Evolutionary conservation across 1,140 invertebrate genomes (phyloP), one percentile per base, ranked within the genome.

Genomic region (Macrobrachium nipponense): DNA sequence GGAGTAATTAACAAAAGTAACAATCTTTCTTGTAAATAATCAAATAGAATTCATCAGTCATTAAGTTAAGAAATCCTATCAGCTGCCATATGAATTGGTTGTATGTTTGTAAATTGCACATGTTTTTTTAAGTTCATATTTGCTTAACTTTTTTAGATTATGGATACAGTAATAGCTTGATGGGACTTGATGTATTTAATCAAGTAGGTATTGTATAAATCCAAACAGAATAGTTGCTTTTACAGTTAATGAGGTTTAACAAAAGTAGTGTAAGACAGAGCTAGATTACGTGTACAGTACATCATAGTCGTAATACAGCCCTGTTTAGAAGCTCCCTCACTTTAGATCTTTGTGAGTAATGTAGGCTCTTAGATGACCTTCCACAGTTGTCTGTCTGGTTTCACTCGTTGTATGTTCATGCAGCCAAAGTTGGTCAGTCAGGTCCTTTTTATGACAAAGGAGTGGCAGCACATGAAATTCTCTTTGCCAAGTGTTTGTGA

Each of bases 1-100:
- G 58, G 58, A 59, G 12, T 76, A 51, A 17, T 60, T 78, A 78
- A 62, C 62, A 79, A 79, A 64, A 79, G 62, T 79, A 79, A 79
- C 77, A 23, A 79, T 58, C 77, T 79, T 79, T 23, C 27, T 11
- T 44, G 18, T 17, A 62, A 27, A 79, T 79, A 75, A 75, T 36
- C 15, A 36, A 75, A 75, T 8, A 18, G n/a, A n/a, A 51, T 7
- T 18, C 43, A 18, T 44, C 10, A 75, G 72, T 8, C 18, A 15
- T 18, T 36, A 36, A 36, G 27, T 36, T 36, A 36, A 36, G 27
- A 36, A 36, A 36, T 36, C 27, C 27, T 36, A 36, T 36, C 27
- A 36, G 27, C 27, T 36, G 27, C 27, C 27, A 36, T 36, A 36
- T 36, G 27, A 36, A 36, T 36, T 36, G 27, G 27, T 75, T 14